phyloP scores from a whole-genome alignment of 2,113 vertebrate genomes.

The Albula goreensis region DNA sequence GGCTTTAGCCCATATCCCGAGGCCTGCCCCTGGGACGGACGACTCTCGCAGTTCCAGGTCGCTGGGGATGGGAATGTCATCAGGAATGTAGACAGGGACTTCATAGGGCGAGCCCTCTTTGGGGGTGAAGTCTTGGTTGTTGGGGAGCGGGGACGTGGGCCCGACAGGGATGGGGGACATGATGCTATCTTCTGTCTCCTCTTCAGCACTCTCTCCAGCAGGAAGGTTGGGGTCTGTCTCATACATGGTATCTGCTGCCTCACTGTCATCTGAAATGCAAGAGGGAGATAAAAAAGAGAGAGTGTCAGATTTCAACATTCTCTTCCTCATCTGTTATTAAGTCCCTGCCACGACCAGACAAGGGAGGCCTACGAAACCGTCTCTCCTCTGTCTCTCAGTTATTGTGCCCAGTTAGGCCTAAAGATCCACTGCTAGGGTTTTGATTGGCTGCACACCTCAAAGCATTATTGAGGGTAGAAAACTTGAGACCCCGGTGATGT shows the following conservation, averaged over 20 bases:
- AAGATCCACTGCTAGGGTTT: background rate
- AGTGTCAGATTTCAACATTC: background rate
- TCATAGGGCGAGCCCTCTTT: constrained; percentile 98
- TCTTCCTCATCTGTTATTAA: background rate
- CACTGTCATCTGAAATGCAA: constrained; percentile 83
- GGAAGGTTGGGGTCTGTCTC: constrained; percentile 88
- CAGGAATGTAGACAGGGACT: constrained; percentile 98
- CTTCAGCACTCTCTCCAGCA: constrained; percentile 83
- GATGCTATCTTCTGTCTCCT: constrained; percentile 89
- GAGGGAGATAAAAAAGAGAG: constrained; percentile 18
- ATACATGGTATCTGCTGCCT: constrained; percentile 88
- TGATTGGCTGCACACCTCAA: constrained; percentile 6
- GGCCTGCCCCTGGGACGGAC: constrained; percentile 90
- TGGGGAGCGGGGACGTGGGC: constrained; percentile 83
- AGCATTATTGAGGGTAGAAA: constrained; percentile 14
- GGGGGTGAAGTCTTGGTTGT: constrained; percentile 93
- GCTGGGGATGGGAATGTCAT: constrained; percentile 94
- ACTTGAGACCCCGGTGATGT: constrained; percentile 6
- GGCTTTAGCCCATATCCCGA: constrained; percentile 94
- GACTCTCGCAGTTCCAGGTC: constrained; percentile 97
- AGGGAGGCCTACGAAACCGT: too few species aligned
- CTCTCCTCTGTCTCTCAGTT: background rate
- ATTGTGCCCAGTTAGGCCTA: too few species aligned
- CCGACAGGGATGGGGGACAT: constrained; percentile 91
- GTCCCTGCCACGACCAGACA: too few species aligned